Evolutionary conservation across 1,140 invertebrate species (phyloP).

Genomic region (Leptinotarsa texana): DNA sequence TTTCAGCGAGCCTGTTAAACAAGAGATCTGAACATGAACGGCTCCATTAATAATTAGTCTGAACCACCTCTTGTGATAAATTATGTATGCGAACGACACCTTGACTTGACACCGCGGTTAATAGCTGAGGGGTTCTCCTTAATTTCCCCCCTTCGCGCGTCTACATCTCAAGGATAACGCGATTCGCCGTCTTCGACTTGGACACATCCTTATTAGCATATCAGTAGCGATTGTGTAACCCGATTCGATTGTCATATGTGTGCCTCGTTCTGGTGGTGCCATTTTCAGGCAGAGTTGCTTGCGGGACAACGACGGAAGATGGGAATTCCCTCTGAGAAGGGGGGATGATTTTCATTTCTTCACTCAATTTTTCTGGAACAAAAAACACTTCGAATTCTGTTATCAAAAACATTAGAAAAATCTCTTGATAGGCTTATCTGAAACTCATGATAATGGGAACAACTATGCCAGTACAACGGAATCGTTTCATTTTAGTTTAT

Average conservation of each 20-base stretch:
- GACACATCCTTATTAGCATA: conserved; percentile 42
- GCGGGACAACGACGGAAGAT: not conserved
- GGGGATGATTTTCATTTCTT: too few relatives aligned
- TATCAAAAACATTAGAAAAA: too few relatives aligned
- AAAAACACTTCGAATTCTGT: too few relatives aligned
- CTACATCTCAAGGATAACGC: conserved; percentile 39
- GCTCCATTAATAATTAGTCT: conserved; percentile 42
- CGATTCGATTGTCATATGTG: not conserved
- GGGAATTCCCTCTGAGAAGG: not conserved
- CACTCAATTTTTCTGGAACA: too few relatives aligned
- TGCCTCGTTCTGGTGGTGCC: not conserved
- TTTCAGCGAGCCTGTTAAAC: conserved; percentile 35
- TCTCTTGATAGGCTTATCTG: too few relatives aligned
- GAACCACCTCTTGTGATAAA: conserved; percentile 42
- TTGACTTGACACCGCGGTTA: conserved; percentile 47
- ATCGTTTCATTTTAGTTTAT: too few relatives aligned
- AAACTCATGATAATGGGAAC: too few relatives aligned
- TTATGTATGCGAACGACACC: conserved; percentile 47
- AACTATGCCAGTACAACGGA: too few relatives aligned
- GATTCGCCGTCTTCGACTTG: conserved; percentile 30
- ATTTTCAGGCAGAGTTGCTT: not conserved
- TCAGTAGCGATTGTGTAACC: conserved; percentile 2
- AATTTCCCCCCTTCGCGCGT: not conserved
- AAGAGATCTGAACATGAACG: conserved; percentile 36
- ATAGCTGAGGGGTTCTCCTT: conserved; percentile 25